Conservation (phyloP, 2,888 invertebrate genomes). For the Drosophila hawaiiensis region DNA sequence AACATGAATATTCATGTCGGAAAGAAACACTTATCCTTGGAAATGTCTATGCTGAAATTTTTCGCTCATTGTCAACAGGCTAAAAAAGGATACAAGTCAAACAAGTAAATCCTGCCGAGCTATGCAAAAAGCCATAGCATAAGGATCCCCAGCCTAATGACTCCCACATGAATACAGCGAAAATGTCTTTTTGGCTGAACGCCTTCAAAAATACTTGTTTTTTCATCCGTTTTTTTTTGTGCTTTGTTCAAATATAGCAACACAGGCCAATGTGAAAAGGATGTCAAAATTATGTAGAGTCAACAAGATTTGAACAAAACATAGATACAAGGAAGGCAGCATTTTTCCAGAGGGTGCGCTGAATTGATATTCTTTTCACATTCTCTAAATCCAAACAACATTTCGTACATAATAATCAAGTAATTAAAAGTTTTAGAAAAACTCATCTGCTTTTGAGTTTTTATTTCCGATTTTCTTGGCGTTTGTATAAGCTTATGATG, state of each 20-base stretch:
- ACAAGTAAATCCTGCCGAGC: conserved; percentile 48
- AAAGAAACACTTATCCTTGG: conserved; percentile 35
- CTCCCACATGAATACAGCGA: conserved; percentile 64
- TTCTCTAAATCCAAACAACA: neutral
- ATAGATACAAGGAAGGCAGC: neutral
- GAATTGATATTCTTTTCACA: neutral
- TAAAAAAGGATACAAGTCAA: conserved; percentile 45
- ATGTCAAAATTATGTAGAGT: conserved; percentile 35
- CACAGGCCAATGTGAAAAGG: conserved; percentile 14
- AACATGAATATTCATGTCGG: conserved; percentile 68
- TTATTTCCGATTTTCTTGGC: neutral
- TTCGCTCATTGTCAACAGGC: conserved; percentile 57
- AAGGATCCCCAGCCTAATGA: conserved; percentile 56
- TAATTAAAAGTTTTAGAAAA: neutral
- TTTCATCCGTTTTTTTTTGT: neutral
- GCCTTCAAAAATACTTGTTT: conserved; percentile 33
- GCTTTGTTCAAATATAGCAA: conserved; percentile 29
- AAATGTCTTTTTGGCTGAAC: conserved; percentile 67
- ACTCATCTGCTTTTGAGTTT: neutral
- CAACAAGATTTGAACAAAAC: conserved; percentile 24
- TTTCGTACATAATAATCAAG: neutral
- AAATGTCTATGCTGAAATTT: conserved; percentile 54
- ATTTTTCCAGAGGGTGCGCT: neutral
- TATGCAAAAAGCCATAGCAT: conserved; percentile 33
- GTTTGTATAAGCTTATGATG: neutral